phyloP scores from a whole-genome alignment of 2,797 vertebrate genomes.

The Molossus alvarezi region DNA sequence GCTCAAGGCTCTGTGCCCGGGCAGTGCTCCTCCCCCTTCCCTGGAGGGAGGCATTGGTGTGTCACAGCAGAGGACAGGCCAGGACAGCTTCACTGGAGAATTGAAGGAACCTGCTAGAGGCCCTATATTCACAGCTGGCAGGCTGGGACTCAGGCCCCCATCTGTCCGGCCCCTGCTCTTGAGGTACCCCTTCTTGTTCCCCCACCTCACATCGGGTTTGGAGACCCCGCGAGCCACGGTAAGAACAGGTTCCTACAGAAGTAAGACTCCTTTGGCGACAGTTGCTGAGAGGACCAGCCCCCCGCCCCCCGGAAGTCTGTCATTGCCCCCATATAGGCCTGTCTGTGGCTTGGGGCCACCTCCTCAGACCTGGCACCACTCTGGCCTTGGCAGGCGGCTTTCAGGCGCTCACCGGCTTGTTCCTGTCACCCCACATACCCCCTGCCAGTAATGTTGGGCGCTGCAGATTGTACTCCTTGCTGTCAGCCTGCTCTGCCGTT shows the following conservation, averaged over 20 bases:
- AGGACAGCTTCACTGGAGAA: neutral
- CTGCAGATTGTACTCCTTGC: neutral
- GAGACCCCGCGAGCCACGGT: neutral
- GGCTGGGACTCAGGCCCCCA: neutral
- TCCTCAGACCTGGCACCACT: neutral
- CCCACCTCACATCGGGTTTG: fast-evolving
- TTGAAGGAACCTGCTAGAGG: neutral
- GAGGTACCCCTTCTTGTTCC: neutral
- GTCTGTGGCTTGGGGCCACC: neutral
- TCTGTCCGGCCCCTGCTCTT: neutral
- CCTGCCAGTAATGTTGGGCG: neutral
- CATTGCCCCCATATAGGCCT: fast-evolving
- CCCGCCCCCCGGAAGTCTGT: neutral
- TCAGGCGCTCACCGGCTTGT: neutral
- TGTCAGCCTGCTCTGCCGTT: neutral
- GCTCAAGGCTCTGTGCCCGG: neutral
- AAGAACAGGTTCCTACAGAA: neutral
- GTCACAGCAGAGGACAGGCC: neutral
- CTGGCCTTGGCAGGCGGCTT: neutral
- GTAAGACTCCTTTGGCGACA: neutral
- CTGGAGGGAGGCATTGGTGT: too few species aligned
- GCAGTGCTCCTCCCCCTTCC: neutral
- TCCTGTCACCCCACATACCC: neutral
- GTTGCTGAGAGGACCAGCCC: neutral
- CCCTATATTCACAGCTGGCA: neutral